A percentile compares a stretch with the other conserved stretches of the same genome.
phyloP scores from a whole-genome alignment of 2,113 vertebrate genomes.

The Embiotoca jacksoni region DNA sequence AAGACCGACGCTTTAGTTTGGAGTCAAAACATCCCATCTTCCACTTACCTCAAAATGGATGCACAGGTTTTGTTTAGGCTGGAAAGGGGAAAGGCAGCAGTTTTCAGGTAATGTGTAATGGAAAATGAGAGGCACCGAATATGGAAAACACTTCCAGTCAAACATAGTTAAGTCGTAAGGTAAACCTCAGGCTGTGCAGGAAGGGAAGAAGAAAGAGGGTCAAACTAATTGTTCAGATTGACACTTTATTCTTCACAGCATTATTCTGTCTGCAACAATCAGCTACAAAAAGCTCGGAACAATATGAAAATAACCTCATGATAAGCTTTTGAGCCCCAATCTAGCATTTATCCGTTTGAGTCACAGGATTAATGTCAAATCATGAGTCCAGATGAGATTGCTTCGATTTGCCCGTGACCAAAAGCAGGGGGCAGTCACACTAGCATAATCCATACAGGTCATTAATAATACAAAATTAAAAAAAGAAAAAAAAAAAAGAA shows the following conservation, averaged over 20 bases:
- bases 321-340: constrained; percentile 61
- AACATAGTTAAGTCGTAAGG: not conserved
- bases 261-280: constrained; percentile 68
- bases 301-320: constrained; percentile 74
- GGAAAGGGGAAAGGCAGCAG: not conserved
- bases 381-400: constrained; percentile 49
- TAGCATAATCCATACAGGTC: constrained; percentile 41
- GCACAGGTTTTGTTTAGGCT: not conserved
- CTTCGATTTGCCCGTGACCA: constrained; percentile 54
- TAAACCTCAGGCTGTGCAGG: not conserved
- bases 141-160: too few species aligned
- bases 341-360: constrained; percentile 60
- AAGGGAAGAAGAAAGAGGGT: constrained; percentile 1
- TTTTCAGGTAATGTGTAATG: constrained; percentile 26
- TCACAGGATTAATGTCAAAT: constrained; percentile 63
- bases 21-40: not conserved
- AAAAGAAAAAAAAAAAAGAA: constrained; percentile 13
- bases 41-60: constrained; percentile 17
- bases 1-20: not conserved
- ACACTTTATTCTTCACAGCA: constrained; percentile 83
- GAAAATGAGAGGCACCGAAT: constrained; percentile 9
- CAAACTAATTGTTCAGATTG: constrained; percentile 23
- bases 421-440: constrained; percentile 41
- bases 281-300: constrained; percentile 74
- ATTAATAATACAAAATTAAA: constrained; percentile 30